A percentile compares a stretch with the other conserved stretches of the same genome.
Conservation (phyloP, 1,140 invertebrate species). For the Campoletis sonorensis region DNA sequence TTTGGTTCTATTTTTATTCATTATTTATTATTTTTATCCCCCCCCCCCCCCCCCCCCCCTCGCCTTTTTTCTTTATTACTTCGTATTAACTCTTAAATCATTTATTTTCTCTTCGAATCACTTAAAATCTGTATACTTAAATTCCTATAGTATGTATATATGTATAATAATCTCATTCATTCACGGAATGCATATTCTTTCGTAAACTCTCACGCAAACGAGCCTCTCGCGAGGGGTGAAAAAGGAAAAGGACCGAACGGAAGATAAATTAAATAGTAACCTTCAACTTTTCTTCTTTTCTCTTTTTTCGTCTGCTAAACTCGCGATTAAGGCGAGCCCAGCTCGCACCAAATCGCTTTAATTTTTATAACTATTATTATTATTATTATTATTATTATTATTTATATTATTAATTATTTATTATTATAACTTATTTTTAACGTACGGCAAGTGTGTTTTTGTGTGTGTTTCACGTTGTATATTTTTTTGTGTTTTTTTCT, state of each 20-base stretch:
- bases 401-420: not conserved
- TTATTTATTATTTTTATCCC: not conserved
- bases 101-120: not conserved
- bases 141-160: not conserved
- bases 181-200: not conserved
- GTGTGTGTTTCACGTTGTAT: not conserved
- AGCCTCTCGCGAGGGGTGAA: not conserved
- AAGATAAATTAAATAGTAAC: not conserved
- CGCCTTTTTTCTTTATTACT: not conserved
- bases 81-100: not conserved
- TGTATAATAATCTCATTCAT: slow-evolving; percentile 2
- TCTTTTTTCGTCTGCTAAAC: not conserved
- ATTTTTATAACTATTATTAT: slow-evolving; percentile 6
- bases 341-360: slow-evolving; percentile 12
- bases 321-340: slow-evolving; percentile 26
- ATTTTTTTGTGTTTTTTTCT: slow-evolving; percentile 1
- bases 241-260: not conserved
- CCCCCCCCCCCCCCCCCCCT: not conserved
- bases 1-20: slow-evolving; percentile 7
- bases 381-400: slow-evolving; percentile 10
- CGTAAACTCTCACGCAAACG: not conserved
- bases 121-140: too few relatives aligned
- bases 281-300: not conserved
- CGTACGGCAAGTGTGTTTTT: slow-evolving; percentile 35
- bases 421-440: not conserved